These are phyloP conservation scores for Girardinus metallicus DNA, from an alignment of 2,797 vertebrate species.

Conservation along the genomic window DNA sequence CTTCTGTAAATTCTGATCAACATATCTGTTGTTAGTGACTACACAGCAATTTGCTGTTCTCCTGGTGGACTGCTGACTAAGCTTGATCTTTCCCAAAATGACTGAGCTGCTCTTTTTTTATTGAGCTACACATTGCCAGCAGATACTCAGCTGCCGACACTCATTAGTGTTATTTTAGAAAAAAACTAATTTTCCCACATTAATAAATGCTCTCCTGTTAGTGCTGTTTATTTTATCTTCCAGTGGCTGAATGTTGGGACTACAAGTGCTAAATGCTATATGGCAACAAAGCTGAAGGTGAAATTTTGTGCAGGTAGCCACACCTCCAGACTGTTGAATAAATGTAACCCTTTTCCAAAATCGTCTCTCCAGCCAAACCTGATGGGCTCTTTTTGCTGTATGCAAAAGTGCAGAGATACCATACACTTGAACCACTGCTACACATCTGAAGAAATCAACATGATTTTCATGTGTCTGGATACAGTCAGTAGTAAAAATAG, in stretches of 20 bases:
- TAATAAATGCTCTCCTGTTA: not conserved
- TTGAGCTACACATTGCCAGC: not conserved
- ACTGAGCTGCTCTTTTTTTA: not conserved
- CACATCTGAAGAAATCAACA: not conserved
- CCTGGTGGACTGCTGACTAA: not conserved
- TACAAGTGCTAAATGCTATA: not conserved
- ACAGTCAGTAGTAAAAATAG: not conserved
- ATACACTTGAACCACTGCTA: not conserved
- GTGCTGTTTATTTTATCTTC: not conserved
- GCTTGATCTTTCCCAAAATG: constrained; percentile 3
- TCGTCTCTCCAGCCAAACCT: not conserved
- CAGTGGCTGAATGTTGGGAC: not conserved
- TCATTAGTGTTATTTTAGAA: not conserved
- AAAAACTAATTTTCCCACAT: not conserved
- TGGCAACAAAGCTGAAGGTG: not conserved
- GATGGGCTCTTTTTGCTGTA: not conserved
- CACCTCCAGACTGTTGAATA: not conserved
- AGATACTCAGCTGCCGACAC: not conserved
- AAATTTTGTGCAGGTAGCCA: not conserved
- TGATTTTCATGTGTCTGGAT: not conserved
- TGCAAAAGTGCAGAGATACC: not conserved
- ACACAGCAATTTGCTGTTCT: not conserved
- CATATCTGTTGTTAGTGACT: not conserved
- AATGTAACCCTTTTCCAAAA: not conserved
- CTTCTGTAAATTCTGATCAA: not conserved